Evolutionary conservation across 2,113 vertebrate genomes (phyloP).

Genomic region (Notothenia coriiceps): DNA sequence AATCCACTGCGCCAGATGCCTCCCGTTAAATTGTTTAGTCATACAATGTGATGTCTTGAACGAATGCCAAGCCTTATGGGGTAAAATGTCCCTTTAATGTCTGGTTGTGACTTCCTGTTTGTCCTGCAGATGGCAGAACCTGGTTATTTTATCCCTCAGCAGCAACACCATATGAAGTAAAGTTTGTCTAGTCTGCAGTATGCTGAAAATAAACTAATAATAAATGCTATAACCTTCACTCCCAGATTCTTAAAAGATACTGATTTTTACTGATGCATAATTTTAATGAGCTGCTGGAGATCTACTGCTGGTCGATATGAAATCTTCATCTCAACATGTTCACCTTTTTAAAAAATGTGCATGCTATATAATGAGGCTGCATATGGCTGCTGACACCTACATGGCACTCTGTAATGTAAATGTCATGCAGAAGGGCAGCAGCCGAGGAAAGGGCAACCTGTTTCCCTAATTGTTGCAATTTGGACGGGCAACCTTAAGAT

Average conservation of each 20-base stretch:
- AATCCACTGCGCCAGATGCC: too few species aligned
- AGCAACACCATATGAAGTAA: background rate
- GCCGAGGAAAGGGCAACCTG: slow-evolving; percentile 26
- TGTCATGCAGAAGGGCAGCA: slow-evolving; percentile 26
- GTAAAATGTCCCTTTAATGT: background rate
- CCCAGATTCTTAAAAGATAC: background rate
- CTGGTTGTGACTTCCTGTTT: slow-evolving; percentile 2
- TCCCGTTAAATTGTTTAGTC: background rate
- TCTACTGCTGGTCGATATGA: background rate
- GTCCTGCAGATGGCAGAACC: slow-evolving; percentile 50
- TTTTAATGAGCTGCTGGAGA: slow-evolving; percentile 39
- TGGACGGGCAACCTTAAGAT: slow-evolving; percentile 7
- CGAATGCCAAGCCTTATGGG: background rate
- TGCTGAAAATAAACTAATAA: background rate
- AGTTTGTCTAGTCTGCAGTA: background rate
- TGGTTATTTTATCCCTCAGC: background rate
- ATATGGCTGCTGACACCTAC: background rate
- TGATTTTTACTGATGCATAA: slow-evolving; percentile 25
- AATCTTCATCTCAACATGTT: slow-evolving; percentile 8
- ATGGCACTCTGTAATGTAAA: slow-evolving; percentile 26
- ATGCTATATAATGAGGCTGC: slow-evolving; percentile 43
- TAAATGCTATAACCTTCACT: background rate
- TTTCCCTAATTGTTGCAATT: slow-evolving; percentile 18
- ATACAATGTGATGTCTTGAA: background rate
- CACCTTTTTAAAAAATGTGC: slow-evolving; percentile 31